phyloP scores from a whole-genome alignment of 2,888 invertebrate genomes.

The Anodontia alba region DNA sequence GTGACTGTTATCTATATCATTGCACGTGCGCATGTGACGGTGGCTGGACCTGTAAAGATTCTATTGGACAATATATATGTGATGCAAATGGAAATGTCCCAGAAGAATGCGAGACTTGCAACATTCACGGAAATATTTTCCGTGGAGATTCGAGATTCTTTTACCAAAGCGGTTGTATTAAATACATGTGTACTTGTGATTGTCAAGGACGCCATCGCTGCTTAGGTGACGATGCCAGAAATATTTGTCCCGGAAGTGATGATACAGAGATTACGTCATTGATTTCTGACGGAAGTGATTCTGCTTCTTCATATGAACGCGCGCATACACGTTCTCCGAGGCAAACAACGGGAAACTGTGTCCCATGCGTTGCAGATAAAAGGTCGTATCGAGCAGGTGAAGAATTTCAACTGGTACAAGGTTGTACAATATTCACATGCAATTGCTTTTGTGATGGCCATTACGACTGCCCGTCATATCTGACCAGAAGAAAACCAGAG shows the following conservation, averaged over 20 bases:
- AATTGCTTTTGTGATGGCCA: constrained; percentile 72
- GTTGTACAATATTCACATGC: constrained; percentile 72
- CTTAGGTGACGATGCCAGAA: constrained; percentile 38
- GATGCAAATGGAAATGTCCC: constrained; percentile 33
- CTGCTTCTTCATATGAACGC: neutral
- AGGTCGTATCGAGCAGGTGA: constrained; percentile 53
- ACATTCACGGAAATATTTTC: constrained; percentile 52
- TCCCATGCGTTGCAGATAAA: constrained; percentile 28
- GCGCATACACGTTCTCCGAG: constrained; percentile 4
- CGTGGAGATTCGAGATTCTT: constrained; percentile 52
- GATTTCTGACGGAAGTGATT: neutral
- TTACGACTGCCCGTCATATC: constrained; percentile 63
- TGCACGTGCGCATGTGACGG: constrained; percentile 78
- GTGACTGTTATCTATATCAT: constrained; percentile 71
- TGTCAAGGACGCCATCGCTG: constrained; percentile 63
- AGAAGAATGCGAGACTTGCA: constrained; percentile 54
- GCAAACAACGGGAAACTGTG: constrained; percentile 28
- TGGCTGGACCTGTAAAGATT: constrained; percentile 67
- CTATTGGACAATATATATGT: constrained; percentile 42
- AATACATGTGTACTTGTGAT: constrained; percentile 62
- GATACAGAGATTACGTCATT: neutral
- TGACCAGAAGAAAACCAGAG: constrained; percentile 33
- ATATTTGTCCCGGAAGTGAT: constrained; percentile 26
- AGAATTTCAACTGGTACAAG: constrained; percentile 59
- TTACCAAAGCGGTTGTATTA: constrained; percentile 44